Percentiles rank a stretch among this genome's conserved stretches.
Evolutionary conservation across 2,797 vertebrate species (phyloP).

Genomic region (Enteromius thamalakanensis): DNA sequence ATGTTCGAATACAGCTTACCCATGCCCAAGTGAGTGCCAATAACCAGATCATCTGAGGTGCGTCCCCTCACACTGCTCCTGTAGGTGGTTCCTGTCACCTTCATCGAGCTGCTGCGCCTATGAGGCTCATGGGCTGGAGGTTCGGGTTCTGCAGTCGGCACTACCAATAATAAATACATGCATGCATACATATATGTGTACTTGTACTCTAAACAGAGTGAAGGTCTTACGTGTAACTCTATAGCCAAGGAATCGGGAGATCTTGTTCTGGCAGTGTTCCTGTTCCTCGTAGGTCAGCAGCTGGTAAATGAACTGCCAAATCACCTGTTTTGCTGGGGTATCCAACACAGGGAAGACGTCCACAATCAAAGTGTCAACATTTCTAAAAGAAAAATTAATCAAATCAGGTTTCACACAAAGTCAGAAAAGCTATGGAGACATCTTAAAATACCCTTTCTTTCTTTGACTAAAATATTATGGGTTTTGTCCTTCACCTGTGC

Average conservation of each 20-base stretch:
- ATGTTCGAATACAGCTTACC: slow-evolving; percentile 64
- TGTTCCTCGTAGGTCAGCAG: slow-evolving; percentile 96
- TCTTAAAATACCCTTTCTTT: neutral
- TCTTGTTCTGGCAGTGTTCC: slow-evolving; percentile 95
- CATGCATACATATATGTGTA: neutral
- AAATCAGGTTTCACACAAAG: neutral
- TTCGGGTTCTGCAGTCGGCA: slow-evolving; percentile 79
- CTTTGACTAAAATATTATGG: neutral
- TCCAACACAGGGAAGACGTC: slow-evolving; percentile 95
- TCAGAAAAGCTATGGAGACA: neutral
- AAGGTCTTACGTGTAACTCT: slow-evolving; percentile 72
- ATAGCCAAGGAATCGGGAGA: slow-evolving; percentile 93
- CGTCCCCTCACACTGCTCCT: slow-evolving; percentile 84
- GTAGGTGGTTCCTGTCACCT: slow-evolving; percentile 84
- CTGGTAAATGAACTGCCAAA: slow-evolving; percentile 99
- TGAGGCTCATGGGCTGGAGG: slow-evolving; percentile 80
- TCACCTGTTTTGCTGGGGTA: slow-evolving; percentile 96
- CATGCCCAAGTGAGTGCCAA: slow-evolving; percentile 82
- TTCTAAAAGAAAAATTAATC: slow-evolving; percentile 75
- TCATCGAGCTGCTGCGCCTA: slow-evolving; percentile 86
- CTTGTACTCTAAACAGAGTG: neutral
- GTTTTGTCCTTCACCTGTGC: slow-evolving; percentile 82
- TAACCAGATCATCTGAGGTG: slow-evolving; percentile 82
- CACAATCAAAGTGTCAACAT: slow-evolving; percentile 96
- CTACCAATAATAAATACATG: slow-evolving; percentile 49